These are phyloP conservation scores for Equus quagga DNA, from an alignment of 2,113 vertebrate genomes.

Conservation along the genomic window DNA sequence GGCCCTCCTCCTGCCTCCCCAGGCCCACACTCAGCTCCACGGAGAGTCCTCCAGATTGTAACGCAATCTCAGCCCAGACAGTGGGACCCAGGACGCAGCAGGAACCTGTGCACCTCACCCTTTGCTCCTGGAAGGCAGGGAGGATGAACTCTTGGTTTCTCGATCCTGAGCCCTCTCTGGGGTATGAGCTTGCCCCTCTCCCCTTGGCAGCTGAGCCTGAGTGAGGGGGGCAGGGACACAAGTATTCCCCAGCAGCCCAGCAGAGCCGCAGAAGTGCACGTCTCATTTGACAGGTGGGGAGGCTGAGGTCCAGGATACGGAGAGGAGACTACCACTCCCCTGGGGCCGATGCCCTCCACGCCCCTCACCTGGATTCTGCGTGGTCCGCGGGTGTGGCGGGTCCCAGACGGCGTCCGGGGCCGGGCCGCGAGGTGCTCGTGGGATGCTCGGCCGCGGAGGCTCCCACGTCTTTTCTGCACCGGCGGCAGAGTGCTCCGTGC, in stretches of 20 bases:
- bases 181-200: background rate
- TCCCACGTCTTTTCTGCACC: background rate
- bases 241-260: background rate
- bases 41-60: background rate
- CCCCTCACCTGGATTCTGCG: conserved; percentile 1
- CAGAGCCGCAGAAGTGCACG: background rate
- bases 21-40: background rate
- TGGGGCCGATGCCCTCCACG: background rate
- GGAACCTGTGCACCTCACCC: background rate
- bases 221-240: no score
- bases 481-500: conserved; percentile 62
- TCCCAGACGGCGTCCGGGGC: background rate
- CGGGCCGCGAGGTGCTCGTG: background rate
- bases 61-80: background rate
- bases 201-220: background rate
- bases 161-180: background rate
- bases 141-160: background rate
- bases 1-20: background rate
- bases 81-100: background rate
- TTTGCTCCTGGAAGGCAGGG: background rate
- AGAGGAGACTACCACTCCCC: background rate
- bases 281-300: background rate
- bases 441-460: background rate
- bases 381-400: background rate
- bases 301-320: background rate